Conservation (phyloP, 2,888 invertebrate species). For the Dasypolia templi region DNA sequence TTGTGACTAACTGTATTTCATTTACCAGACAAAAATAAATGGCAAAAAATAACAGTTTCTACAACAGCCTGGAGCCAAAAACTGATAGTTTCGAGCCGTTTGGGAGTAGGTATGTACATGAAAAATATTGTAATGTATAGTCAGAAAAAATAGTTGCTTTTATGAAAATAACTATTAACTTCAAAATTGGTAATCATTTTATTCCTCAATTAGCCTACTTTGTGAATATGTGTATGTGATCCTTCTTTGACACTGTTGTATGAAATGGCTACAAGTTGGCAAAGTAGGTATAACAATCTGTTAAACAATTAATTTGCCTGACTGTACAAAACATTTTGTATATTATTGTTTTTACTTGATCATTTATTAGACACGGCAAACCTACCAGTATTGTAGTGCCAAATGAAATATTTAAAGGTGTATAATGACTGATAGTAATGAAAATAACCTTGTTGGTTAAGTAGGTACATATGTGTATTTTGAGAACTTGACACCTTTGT, state of each 20-base stretch:
- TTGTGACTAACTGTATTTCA: not conserved
- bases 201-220: not conserved
- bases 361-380: not conserved
- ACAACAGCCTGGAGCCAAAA: not conserved
- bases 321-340: not conserved
- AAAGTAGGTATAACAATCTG: not conserved
- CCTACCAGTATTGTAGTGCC: constrained; percentile 26
- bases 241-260: not conserved
- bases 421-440: constrained; percentile 10
- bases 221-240: too few species aligned
- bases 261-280: not conserved
- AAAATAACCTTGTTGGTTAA: constrained; percentile 11
- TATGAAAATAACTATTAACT: not conserved
- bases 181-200: not conserved
- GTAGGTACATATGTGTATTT: too few species aligned
- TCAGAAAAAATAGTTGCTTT: not conserved
- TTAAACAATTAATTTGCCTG: not conserved
- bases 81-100: not conserved
- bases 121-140: not conserved
- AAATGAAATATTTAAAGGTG: not conserved
- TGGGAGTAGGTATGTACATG: not conserved
- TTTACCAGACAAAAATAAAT: not conserved
- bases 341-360: not conserved
- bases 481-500: not conserved
- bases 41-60: not conserved